Evolutionary conservation across 2,888 invertebrate genomes (phyloP), one percentile per base, ranked within the genome.

Genomic region (Pheosia gnoma): DNA sequence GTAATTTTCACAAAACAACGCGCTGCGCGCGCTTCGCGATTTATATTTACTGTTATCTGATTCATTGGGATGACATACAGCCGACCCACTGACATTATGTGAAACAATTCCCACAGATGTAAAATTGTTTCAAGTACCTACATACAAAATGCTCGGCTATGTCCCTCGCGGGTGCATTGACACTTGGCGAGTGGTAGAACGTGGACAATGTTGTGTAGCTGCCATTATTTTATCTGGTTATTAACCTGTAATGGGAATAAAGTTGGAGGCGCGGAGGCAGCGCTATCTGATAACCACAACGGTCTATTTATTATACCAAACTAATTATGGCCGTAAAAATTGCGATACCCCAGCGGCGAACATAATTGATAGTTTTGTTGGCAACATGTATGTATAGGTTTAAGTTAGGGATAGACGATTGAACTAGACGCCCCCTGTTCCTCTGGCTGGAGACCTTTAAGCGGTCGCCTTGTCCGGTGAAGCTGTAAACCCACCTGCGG

Each of bases 121-220:
- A 62, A 70, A 75, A 78, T 78, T 61, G 65, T 72, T 73, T 65
- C 58, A 61, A 62, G 59, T 70, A 73, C 67, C 66, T 68, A 63
- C 70, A 63, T 71, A 74, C 74, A 67, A 76, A 79, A 77, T 76
- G 75, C 69, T 70, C 67, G 63, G 71, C 74, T 75, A 61, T 74
- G 69, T 78, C 74, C 78, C 75, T 67, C 59, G 71, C 60, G 77
- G 68, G 84, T 80, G 80, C 85, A 82, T 80, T 84, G 84, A 82
- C 84, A 81, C 76, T 25, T 76, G 66, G 66, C 74, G 70, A 75
- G 67, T 73, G 71, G 67, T 66, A 68, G 56, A 75, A 72, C 71
- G 63, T 56, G 60, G 66, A 68, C 72, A 68, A 68, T 67, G 71
- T 71, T 66, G 59, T 60, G 62, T 63, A 70, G 68, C 68, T 72